Percentiles rank a stretch among this genome's conserved stretches.
Conservation (phyloP, 2,113 vertebrate genomes). For the Cricetomys ansorgei region DNA sequence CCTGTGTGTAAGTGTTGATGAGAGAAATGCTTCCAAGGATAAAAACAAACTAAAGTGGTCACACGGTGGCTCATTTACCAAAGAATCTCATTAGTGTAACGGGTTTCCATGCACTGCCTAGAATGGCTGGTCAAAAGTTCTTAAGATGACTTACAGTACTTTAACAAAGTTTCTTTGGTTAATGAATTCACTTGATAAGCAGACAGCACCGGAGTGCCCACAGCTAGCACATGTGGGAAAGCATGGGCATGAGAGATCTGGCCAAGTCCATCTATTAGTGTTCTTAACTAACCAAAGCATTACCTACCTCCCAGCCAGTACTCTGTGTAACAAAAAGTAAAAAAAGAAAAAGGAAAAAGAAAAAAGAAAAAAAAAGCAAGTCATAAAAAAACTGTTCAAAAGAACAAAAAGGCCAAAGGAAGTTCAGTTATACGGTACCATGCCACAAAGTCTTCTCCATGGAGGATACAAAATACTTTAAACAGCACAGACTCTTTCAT, state of each 20-base stretch:
- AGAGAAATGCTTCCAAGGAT: slow-evolving; percentile 85
- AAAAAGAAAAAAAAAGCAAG: slow-evolving; percentile 86
- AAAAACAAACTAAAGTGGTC: slow-evolving; percentile 87
- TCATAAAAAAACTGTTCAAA: slow-evolving; percentile 84
- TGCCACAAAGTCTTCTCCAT: slow-evolving; percentile 59
- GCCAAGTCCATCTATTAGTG: slow-evolving; percentile 88
- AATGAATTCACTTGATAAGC: slow-evolving; percentile 94
- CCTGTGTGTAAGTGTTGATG: slow-evolving; percentile 88
- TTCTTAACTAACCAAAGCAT: slow-evolving; percentile 90
- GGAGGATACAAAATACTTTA: slow-evolving; percentile 59
- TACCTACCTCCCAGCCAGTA: slow-evolving; percentile 99
- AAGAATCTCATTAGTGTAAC: slow-evolving; percentile 94
- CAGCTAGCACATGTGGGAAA: slow-evolving; percentile 96
- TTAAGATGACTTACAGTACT: slow-evolving; percentile 84
- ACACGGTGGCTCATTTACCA: slow-evolving; percentile 94
- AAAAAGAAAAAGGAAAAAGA: slow-evolving; percentile 74
- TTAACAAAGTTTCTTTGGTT: slow-evolving; percentile 91
- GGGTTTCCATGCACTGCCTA: slow-evolving; percentile 96
- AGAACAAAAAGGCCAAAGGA: slow-evolving; percentile 84
- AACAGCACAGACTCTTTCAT: slow-evolving; percentile 47
- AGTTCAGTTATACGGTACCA: slow-evolving; percentile 73
- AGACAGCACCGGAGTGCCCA: slow-evolving; percentile 94
- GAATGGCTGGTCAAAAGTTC: slow-evolving; percentile 84
- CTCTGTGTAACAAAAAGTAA: slow-evolving; percentile 98
- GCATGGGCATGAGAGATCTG: slow-evolving; percentile 90